Percentiles rank a stretch among this genome's conserved stretches.
Conservation (phyloP, 2,113 vertebrate species). For the Ahaetulla prasina region DNA sequence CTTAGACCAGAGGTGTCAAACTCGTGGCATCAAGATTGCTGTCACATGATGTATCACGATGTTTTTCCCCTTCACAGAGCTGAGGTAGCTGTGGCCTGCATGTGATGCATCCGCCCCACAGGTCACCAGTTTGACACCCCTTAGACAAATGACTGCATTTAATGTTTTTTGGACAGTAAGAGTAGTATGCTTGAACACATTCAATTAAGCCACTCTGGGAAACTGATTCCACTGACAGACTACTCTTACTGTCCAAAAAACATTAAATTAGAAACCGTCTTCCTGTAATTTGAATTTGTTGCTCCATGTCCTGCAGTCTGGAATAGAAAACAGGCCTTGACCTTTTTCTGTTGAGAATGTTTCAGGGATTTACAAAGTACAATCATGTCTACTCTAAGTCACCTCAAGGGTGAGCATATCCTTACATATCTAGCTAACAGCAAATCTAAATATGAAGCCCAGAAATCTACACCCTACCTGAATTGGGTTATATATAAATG, state of each 20-base stretch:
- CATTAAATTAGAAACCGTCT: neutral
- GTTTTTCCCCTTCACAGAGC: too few species aligned
- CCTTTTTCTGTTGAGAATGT: neutral
- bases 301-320: neutral
- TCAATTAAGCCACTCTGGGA: neutral
- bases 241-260: neutral
- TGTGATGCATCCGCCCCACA: too few species aligned
- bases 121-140: too few species aligned
- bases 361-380: neutral
- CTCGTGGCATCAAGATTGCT: too few species aligned
- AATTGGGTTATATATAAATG: neutral
- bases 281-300: neutral
- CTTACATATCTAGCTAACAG: neutral
- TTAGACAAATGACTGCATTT: neutral
- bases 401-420: neutral
- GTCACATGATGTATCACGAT: too few species aligned
- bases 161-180: too few species aligned
- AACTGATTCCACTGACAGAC: neutral
- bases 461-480: neutral
- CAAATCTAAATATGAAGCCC: neutral
- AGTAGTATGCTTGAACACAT: neutral
- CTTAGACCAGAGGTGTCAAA: too few species aligned
- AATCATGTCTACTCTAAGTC: neutral
- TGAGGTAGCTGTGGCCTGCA: too few species aligned
- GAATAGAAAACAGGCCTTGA: neutral